Base-by-base conservation (phyloP, 1,140 invertebrate species). In the Drosophila lowei region DNA sequence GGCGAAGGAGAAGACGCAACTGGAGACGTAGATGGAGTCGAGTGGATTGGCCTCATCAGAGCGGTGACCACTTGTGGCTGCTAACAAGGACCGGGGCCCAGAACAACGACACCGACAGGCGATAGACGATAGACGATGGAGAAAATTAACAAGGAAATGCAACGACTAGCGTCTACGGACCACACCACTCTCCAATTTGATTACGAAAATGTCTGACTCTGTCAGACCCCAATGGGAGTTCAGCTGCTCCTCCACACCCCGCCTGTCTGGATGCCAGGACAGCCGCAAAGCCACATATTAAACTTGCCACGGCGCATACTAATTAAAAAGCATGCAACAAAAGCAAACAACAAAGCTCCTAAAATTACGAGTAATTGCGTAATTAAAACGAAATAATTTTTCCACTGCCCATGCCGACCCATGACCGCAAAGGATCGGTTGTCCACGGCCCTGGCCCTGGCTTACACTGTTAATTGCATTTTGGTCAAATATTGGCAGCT, bases 401-500 rank as follows among this genome's bases (percentile, higher is more conserved):
- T 61, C 55, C 46, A 23, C n/a, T 15, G 15, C 38, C 16, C 38
- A 7, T n/a, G 9, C 44, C 11, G 2, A 1, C 5, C 23, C 23
- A 5, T 25, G 23, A 25, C 23, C 23, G 5, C 23, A 25, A 25
- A 25, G 23, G 5, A 25, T 25, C 23, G 23, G 23, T 25, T 25
- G 23, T 25, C 23, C 23, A 3, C 4, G 23, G 23, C 4, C 23
- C 3, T 5, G 23, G 4, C 3, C 23, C 23, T 25, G 44, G 77
- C 74, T 62, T 73, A 79, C 78, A 77, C 79, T 85, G 86, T 86
- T 90, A 90, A 90, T 90, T 90, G 83, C 86, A 90, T 90, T 90
- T 72, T 83, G 86, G 86, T 90, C 86, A 83, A 90, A 90, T 90
- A 90, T 88, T 90, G 86, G 81, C 86, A 90, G 86, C 86, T 90